Percentiles rank a stretch among this genome's conserved stretches.
phyloP scores from a whole-genome alignment of 2,113 vertebrate genomes.

The Hippocampus abdominalis region DNA sequence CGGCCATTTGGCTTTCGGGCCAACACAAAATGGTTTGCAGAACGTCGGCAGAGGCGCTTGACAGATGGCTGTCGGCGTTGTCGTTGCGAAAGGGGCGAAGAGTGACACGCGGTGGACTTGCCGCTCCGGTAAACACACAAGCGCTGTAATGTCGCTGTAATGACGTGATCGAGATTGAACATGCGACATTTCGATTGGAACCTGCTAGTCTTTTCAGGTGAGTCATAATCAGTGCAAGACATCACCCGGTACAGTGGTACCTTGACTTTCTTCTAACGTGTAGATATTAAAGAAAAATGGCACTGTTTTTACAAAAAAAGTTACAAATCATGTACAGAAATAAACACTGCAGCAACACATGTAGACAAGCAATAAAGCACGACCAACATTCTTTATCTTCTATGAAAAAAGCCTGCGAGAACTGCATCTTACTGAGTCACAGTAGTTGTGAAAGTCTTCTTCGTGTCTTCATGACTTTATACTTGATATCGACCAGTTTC shows the following conservation, averaged over 20 bases:
- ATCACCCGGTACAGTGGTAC: not conserved
- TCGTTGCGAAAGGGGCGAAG: not conserved
- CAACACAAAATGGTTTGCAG: not conserved
- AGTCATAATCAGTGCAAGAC: not conserved
- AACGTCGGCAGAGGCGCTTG: not conserved
- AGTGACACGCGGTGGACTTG: slow-evolving; percentile 3
- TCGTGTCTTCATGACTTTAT: too few relatives aligned
- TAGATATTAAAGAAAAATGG: too few relatives aligned
- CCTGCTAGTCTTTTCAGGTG: not conserved
- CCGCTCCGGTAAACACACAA: not conserved
- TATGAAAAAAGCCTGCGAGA: too few relatives aligned
- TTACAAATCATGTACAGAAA: too few relatives aligned
- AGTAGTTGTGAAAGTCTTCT: too few relatives aligned
- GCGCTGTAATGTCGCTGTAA: not conserved
- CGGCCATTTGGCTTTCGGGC: not conserved
- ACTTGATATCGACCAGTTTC: too few relatives aligned
- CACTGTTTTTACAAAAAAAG: too few relatives aligned
- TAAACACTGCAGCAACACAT: too few relatives aligned
- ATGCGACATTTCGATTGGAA: not conserved
- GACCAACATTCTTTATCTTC: too few relatives aligned
- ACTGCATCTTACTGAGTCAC: too few relatives aligned
- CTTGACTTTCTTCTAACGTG: too few relatives aligned
- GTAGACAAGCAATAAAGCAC: too few relatives aligned
- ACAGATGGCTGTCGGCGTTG: not conserved
- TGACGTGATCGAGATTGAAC: not conserved